These are phyloP conservation scores for Alloscopus bannaensis DNA, from an alignment of 2,888 invertebrate species.

Conservation along the genomic window DNA sequence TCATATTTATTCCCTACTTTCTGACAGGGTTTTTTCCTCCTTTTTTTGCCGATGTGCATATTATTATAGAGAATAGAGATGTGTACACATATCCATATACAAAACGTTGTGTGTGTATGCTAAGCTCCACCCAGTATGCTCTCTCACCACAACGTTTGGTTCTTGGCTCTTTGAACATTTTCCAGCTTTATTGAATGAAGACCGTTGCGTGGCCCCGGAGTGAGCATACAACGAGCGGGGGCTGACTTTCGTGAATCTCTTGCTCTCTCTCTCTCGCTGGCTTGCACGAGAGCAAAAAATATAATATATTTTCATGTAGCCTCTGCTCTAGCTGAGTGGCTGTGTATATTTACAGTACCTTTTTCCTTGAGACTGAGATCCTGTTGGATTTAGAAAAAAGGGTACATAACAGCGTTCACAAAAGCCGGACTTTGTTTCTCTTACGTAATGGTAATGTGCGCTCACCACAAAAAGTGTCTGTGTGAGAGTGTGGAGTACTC, in stretches of 20 bases:
- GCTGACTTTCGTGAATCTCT: too few species aligned
- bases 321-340: too few species aligned
- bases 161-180: slow-evolving; percentile 27
- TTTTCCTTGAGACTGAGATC: not conserved
- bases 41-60: slow-evolving; percentile 13
- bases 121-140: slow-evolving; percentile 44
- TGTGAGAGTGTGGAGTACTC: too few species aligned
- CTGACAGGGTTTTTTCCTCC: slow-evolving; percentile 24
- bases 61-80: not conserved
- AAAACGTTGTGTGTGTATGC: slow-evolving; percentile 1
- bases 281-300: too few species aligned
- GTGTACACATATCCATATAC: not conserved
- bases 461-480: too few species aligned
- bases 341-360: slow-evolving; percentile 24
- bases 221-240: slow-evolving; percentile 44
- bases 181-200: slow-evolving; percentile 33
- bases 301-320: slow-evolving; percentile 8
- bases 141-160: slow-evolving; percentile 10
- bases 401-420: not conserved
- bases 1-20: slow-evolving; percentile 35
- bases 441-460: too few species aligned
- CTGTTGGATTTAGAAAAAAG: not conserved
- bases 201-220: slow-evolving; percentile 52
- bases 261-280: too few species aligned
- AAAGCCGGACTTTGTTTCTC: too few species aligned